Evolutionary conservation across 1,140 invertebrate species (phyloP), one percentile per base, ranked within the genome.

Genomic region (Drusus annulatus): DNA sequence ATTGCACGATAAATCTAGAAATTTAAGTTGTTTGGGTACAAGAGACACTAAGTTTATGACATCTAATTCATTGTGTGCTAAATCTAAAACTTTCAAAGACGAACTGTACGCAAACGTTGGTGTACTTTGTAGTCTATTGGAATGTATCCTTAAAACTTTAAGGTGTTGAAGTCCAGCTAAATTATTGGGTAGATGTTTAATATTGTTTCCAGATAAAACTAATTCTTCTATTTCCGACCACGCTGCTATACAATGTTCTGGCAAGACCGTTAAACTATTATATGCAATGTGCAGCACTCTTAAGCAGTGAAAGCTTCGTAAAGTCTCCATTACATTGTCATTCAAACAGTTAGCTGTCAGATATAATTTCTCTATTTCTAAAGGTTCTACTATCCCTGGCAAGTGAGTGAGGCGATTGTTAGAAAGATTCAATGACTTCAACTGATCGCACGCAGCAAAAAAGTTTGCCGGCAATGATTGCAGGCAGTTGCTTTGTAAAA

Each of bases 1-100:
- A 84, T 96, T 97, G 74, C 95, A 96, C 0, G 95, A 96, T 84
- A 97, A 92, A 85, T 97, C 96, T 51, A 97, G 87, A 86, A 96
- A 96, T 85, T 96, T 95, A 10, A 97, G 89, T 85, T 95, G 95
- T 56, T 94, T 93, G 21, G 95, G 94, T 36, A 96, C 94, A 25
- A 97, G 85, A 1, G 92, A 90, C 52, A 93, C 91, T 77, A 96
- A 88, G 87, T 96, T 95, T 58, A 96, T 91, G 75, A 92, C 91
- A 85, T 96, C 94, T 56, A 96, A 86, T 86, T 95, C 94, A 86
- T 97, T 96, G 84, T 96, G 95, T 0, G 95, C 95, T 76, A 96
- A 90, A 89, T 97, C 95, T 50, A 97, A 87, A 51, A 96, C 94
- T 90, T 94, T 94, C 13, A 97, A 89, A 15, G 93, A 93, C 17